Conservation (phyloP, 2,797 vertebrate species). For the Danio jaintianensis region DNA sequence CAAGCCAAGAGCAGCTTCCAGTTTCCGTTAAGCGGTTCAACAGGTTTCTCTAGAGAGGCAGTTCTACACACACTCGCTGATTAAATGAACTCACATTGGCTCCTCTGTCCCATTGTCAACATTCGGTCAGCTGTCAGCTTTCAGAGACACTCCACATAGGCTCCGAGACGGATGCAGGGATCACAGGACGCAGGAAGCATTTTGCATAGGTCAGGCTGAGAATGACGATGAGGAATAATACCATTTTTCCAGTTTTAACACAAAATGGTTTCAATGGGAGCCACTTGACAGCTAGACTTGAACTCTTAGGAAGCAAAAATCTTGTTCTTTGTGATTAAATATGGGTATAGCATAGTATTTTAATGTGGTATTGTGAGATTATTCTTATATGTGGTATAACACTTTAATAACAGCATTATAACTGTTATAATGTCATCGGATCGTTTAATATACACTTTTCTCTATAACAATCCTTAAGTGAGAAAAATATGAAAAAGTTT, state of each 20-base stretch:
- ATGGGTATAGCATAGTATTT: not conserved
- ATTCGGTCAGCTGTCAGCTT: slow-evolving; percentile 40
- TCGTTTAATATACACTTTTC: not conserved
- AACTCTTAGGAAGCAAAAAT: not conserved
- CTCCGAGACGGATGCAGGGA: not conserved
- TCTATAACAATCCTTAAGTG: not conserved
- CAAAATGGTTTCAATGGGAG: not conserved
- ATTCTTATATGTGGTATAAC: not conserved
- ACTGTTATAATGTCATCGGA: not conserved
- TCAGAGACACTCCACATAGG: slow-evolving; percentile 25
- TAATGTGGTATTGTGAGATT: not conserved
- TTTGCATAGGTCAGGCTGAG: not conserved
- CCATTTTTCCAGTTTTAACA: not conserved
- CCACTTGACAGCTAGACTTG: not conserved
- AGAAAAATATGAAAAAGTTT: not conserved
- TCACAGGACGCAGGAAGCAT: not conserved
- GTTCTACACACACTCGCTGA: not conserved
- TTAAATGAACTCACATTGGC: slow-evolving; percentile 32
- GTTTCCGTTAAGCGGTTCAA: slow-evolving; percentile 47
- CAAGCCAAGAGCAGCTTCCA: slow-evolving; percentile 27
- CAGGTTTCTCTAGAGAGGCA: slow-evolving; percentile 37
- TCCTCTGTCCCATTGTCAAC: slow-evolving; percentile 1
- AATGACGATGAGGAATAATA: too few species aligned
- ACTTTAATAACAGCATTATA: not conserved
- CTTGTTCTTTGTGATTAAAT: not conserved